These are phyloP conservation scores for Panthera tigris DNA, from an alignment of 2,113 vertebrate genomes.

Conservation along the genomic window DNA sequence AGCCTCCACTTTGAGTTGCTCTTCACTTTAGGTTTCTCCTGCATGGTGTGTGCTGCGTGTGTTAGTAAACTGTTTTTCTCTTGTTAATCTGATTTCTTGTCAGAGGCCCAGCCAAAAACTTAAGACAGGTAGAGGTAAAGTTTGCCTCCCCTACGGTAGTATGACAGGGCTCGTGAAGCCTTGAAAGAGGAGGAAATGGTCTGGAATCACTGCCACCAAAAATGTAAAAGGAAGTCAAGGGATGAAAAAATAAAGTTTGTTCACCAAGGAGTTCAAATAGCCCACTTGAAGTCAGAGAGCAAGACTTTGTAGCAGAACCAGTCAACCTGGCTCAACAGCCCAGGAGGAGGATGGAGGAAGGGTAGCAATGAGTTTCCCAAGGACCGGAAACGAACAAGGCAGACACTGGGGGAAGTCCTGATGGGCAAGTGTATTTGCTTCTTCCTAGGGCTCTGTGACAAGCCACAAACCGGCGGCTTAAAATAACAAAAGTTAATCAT, in stretches of 20 bases:
- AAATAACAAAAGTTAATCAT: not conserved
- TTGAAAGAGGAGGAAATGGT: not conserved
- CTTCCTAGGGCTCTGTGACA: not conserved
- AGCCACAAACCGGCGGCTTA: not conserved
- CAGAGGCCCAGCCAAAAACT: not conserved
- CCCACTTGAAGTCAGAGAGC: not conserved
- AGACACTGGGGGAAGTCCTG: not conserved
- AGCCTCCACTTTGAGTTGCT: not conserved
- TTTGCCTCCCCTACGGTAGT: not conserved
- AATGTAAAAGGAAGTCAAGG: not conserved
- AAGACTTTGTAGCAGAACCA: not conserved
- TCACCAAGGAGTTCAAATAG: not conserved
- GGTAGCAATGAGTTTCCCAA: not conserved
- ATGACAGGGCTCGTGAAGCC: not conserved
- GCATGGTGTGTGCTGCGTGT: no score
- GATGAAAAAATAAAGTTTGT: not conserved
- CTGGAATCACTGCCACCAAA: not conserved
- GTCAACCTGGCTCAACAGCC: not conserved
- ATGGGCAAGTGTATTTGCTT: not conserved
- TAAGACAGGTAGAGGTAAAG: not conserved
- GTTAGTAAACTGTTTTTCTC: not conserved
- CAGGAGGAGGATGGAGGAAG: not conserved
- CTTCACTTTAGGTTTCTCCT: not conserved
- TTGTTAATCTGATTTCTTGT: not conserved
- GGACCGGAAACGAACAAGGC: not conserved